A percentile compares a stretch with the other conserved stretches of the same genome.
phyloP scores from a whole-genome alignment of 1,140 invertebrate species.

The Bacillus rossius region DNA sequence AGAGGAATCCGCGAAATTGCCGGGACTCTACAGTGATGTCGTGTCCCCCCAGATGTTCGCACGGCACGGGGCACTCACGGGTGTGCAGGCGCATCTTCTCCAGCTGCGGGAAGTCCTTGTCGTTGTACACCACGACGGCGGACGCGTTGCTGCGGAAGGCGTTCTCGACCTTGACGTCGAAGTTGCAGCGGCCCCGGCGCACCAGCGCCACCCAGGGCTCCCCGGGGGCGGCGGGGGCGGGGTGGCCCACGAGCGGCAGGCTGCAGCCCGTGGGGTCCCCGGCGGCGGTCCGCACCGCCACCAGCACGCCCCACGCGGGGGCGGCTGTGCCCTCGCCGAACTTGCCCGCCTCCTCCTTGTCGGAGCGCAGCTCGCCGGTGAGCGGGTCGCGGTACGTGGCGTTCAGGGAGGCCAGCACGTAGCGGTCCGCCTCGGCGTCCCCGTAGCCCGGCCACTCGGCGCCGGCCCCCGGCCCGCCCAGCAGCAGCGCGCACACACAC shows the following conservation, averaged over 20 bases:
- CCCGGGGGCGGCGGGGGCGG: constrained; percentile 31
- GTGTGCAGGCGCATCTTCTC: constrained; percentile 61
- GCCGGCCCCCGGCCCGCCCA: no score
- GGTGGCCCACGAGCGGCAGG: constrained; percentile 48
- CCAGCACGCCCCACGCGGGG: constrained; percentile 50
- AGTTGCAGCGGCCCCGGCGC: constrained; percentile 63
- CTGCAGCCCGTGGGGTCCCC: constrained; percentile 60
- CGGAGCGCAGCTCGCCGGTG: constrained; percentile 31
- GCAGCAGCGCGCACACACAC: no score
- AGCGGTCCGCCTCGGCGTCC: constrained; percentile 23
- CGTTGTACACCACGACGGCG: constrained; percentile 71
- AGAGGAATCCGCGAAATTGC: no score
- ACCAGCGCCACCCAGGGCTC: constrained; percentile 71
- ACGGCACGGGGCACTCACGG: constrained; percentile 20
- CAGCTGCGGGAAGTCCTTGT: constrained; percentile 53
- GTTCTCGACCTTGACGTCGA: constrained; percentile 69
- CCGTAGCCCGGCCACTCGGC: no score
- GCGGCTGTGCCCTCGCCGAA: constrained; percentile 60
- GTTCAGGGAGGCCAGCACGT: constrained; percentile 39
- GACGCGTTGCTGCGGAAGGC: constrained; percentile 60
- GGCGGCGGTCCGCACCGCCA: constrained; percentile 51
- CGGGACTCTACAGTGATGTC: no score
- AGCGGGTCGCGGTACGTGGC: constrained; percentile 34
- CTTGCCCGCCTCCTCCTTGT: constrained; percentile 55
- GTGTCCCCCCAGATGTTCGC: no score